A percentile compares a stretch with the other conserved stretches of the same genome.
These are phyloP conservation scores for Sinopyrophorus schimmeli DNA, from an alignment of 2,888 invertebrate species.

Conservation along the genomic window DNA sequence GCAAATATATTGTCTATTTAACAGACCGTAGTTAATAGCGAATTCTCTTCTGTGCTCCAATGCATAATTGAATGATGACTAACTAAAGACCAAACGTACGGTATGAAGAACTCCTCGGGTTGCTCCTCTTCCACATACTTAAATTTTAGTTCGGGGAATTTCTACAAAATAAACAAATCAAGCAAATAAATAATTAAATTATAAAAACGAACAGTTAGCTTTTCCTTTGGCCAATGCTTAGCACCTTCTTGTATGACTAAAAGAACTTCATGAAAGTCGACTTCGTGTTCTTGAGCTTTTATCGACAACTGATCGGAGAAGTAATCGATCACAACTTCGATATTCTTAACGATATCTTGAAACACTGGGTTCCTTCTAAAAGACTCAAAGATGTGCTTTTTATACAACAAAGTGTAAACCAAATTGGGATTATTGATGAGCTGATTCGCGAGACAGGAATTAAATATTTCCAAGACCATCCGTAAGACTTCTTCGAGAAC, in stretches of 20 bases:
- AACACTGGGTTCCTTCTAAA: conserved; percentile 87
- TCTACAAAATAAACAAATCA: conserved; percentile 62
- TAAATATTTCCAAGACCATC: conserved; percentile 96
- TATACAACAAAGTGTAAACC: conserved; percentile 94
- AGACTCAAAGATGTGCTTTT: conserved; percentile 84
- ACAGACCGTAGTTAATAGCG: conserved; percentile 39
- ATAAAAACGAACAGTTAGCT: conserved; percentile 85
- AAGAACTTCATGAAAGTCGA: conserved; percentile 86
- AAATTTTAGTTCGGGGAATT: conserved; percentile 98
- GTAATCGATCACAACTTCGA: conserved; percentile 83
- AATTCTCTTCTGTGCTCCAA: conserved; percentile 46
- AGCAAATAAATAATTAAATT: too few species aligned
- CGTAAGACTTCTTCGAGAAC: conserved; percentile 95
- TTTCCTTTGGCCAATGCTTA: conserved; percentile 91
- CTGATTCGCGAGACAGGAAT: conserved; percentile 90
- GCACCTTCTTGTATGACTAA: conserved; percentile 89
- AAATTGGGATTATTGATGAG: conserved; percentile 87
- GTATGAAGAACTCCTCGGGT: conserved; percentile 99
- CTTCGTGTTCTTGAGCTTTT: conserved; percentile 62
- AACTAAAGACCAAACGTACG: conserved; percentile 97
- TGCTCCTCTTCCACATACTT: conserved; percentile 99
- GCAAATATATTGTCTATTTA: too few species aligned
- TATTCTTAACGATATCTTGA: conserved; percentile 92
- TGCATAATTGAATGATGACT: conserved; percentile 55
- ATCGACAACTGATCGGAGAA: conserved; percentile 68